Percentiles rank a stretch among this genome's conserved stretches.
These are phyloP conservation scores for Nysson spinosus DNA, from an alignment of 2,888 invertebrate species.

Conservation along the genomic window DNA sequence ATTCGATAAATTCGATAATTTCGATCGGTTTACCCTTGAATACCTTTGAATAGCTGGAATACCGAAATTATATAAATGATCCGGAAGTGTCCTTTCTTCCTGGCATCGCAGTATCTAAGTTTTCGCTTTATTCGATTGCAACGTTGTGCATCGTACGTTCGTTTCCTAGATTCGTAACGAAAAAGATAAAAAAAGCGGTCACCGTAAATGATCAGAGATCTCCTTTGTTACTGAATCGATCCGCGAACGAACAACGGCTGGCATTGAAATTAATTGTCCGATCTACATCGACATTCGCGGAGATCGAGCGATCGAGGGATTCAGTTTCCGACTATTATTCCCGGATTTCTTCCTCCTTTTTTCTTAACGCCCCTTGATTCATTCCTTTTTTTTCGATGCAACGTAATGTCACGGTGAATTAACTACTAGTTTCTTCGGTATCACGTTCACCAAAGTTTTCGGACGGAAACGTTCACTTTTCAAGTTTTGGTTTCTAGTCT, in stretches of 20 bases:
- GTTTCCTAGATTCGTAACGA: slow-evolving; percentile 15
- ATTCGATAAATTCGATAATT: too few species aligned
- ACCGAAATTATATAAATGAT: too few species aligned
- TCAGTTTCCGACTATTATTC: slow-evolving; percentile 4
- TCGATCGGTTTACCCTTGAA: too few species aligned
- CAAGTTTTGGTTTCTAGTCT: too few species aligned
- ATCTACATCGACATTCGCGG: slow-evolving; percentile 2
- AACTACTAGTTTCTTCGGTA: neutral
- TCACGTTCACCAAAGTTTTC: too few species aligned
- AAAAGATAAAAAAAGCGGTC: slow-evolving; percentile 20
- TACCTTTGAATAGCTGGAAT: too few species aligned
- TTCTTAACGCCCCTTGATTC: neutral
- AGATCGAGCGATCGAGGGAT: neutral
- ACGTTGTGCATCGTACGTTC: too few species aligned
- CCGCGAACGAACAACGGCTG: slow-evolving; percentile 9
- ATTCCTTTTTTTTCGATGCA: too few species aligned
- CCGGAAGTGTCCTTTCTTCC: too few species aligned
- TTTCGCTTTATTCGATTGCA: too few species aligned
- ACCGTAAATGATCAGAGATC: slow-evolving; percentile 18
- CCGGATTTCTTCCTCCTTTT: slow-evolving; percentile 8
- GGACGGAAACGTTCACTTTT: too few species aligned
- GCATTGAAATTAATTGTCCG: slow-evolving; percentile 41
- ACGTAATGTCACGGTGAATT: slow-evolving; percentile 3
- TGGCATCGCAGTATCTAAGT: too few species aligned
- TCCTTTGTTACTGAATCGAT: slow-evolving; percentile 21